A percentile compares a stretch with the other conserved stretches of the same genome.
Evolutionary conservation across 2,888 invertebrate species (phyloP).

Genomic region (Malthinus flaveolus): DNA sequence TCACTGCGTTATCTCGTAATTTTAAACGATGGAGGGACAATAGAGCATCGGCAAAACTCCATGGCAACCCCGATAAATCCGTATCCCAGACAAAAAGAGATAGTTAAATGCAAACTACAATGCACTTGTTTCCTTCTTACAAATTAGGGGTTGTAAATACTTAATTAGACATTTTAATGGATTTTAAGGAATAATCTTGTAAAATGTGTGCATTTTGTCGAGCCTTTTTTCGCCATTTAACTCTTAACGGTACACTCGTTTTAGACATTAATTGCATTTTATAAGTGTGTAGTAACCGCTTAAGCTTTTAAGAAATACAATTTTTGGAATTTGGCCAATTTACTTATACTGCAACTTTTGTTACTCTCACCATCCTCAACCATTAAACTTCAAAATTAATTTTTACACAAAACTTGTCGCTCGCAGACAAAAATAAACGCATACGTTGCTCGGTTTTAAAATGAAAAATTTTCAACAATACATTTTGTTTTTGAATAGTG

Average conservation of each 20-base stretch:
- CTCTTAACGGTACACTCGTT: not conserved
- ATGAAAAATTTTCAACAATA: too few species aligned
- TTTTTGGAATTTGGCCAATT: slow-evolving; percentile 18
- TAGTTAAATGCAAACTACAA: slow-evolving; percentile 24
- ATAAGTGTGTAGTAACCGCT: slow-evolving; percentile 6
- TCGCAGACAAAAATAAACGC: not conserved
- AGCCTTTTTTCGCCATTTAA: not conserved
- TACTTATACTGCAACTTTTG: slow-evolving; percentile 17
- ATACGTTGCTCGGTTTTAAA: too few species aligned
- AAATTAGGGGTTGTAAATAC: slow-evolving; percentile 12
- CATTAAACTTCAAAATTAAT: not conserved
- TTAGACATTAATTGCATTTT: not conserved
- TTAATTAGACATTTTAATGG: slow-evolving; percentile 26
- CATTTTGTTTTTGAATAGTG: too few species aligned
- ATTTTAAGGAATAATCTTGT: slow-evolving; percentile 4
- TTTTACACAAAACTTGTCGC: slow-evolving; percentile 2
- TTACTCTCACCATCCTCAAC: slow-evolving; percentile 4
- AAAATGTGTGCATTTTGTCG: not conserved
- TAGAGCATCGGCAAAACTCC: slow-evolving; percentile 39
- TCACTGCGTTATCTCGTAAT: slow-evolving; percentile 39
- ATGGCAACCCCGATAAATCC: slow-evolving; percentile 46
- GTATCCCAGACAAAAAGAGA: slow-evolving; percentile 35
- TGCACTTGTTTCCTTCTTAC: slow-evolving; percentile 17
- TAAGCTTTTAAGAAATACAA: slow-evolving; percentile 7
- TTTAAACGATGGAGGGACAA: slow-evolving; percentile 44